phyloP scores from a whole-genome alignment of 2,113 vertebrate genomes.

The Pelecanoides urinatrix region DNA sequence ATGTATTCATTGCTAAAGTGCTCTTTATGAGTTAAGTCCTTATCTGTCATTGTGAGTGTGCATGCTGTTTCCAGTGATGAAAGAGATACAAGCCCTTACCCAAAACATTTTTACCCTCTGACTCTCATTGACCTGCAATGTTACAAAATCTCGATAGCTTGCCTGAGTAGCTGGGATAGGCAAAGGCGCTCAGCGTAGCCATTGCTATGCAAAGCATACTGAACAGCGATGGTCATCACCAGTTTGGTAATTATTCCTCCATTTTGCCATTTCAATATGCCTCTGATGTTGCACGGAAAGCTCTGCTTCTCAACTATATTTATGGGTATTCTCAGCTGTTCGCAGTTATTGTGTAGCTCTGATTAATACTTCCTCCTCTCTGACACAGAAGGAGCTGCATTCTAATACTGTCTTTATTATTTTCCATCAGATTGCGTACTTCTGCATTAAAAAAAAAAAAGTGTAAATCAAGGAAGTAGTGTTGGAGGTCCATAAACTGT shows the following conservation, averaged over 20 bases:
- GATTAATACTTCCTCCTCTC: constrained; percentile 53
- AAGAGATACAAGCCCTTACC: neutral
- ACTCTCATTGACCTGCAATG: neutral
- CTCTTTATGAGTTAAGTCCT: neutral
- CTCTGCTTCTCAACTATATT: constrained; percentile 12
- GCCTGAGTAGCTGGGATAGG: neutral
- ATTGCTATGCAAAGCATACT: neutral
- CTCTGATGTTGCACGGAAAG: neutral
- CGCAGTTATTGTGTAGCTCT: constrained; percentile 10
- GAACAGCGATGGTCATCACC: neutral
- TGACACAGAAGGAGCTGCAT: constrained; percentile 39
- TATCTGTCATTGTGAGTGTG: neutral
- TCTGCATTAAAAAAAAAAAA: constrained; percentile 25
- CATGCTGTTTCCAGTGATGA: neutral
- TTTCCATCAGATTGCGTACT: constrained; percentile 50
- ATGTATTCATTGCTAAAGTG: neutral
- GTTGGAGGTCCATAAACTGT: constrained; percentile 68
- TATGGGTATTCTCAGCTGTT: constrained; percentile 41
- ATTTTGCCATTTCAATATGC: constrained; percentile 34
- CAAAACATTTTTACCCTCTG: neutral
- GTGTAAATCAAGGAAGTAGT: constrained; percentile 63
- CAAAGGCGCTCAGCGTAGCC: neutral
- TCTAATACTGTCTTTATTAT: constrained; percentile 61
- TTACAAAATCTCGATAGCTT: neutral
- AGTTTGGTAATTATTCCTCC: constrained; percentile 43